Percentiles rank a stretch among this genome's conserved stretches.
Conservation (phyloP, 2,888 invertebrate species). For the Hemistola chrysoprasaria region DNA sequence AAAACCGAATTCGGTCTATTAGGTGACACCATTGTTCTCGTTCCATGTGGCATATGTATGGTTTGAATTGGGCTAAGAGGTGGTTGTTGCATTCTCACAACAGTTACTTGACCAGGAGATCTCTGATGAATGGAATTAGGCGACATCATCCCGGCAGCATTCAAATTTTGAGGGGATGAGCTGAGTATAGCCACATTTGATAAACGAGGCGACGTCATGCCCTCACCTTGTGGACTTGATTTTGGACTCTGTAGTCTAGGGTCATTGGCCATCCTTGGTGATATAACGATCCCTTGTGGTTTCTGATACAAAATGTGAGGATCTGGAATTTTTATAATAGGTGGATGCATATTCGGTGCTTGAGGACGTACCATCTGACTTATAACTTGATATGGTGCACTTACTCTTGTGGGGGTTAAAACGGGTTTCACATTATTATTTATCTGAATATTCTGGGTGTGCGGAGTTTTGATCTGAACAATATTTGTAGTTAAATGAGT, state of each 20-base stretch:
- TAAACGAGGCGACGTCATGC: slow-evolving; percentile 62
- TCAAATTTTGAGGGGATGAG: slow-evolving; percentile 61
- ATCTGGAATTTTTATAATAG: slow-evolving; percentile 86
- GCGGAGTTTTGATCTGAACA: slow-evolving; percentile 65
- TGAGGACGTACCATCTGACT: slow-evolving; percentile 66
- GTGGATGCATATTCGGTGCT: slow-evolving; percentile 80
- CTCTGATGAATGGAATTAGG: slow-evolving; percentile 65
- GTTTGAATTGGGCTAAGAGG: slow-evolving; percentile 71
- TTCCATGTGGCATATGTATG: slow-evolving; percentile 62
- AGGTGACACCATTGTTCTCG: slow-evolving; percentile 70
- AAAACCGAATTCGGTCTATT: slow-evolving; percentile 71
- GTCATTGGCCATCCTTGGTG: slow-evolving; percentile 67
- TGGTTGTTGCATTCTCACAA: slow-evolving; percentile 78
- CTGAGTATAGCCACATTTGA: slow-evolving; percentile 67
- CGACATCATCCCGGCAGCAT: slow-evolving; percentile 58
- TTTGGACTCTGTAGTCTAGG: slow-evolving; percentile 70
- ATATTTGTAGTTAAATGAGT: slow-evolving; percentile 67
- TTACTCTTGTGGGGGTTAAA: slow-evolving; percentile 55
- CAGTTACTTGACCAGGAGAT: slow-evolving; percentile 74
- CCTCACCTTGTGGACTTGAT: slow-evolving; percentile 57
- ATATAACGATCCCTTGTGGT: slow-evolving; percentile 69
- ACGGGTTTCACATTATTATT: slow-evolving; percentile 58
- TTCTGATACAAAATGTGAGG: slow-evolving; percentile 74
- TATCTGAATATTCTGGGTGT: slow-evolving; percentile 49
- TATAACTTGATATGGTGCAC: slow-evolving; percentile 70